These are phyloP conservation scores for Barnardius zonarius DNA, from an alignment of 2,113 vertebrate genomes.

Conservation along the genomic window DNA sequence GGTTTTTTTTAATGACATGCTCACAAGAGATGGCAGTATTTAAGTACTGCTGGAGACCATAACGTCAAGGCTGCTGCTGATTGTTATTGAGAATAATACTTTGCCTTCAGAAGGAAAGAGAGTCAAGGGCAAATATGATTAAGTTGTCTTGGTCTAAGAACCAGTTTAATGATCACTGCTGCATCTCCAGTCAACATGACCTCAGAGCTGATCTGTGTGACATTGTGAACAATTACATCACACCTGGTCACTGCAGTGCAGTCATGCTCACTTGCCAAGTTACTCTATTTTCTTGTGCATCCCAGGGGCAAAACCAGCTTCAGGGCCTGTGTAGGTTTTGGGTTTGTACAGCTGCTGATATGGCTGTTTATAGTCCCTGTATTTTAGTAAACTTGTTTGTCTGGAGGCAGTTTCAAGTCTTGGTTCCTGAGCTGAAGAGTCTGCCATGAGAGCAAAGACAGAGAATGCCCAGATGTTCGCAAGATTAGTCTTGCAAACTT, in stretches of 20 bases:
- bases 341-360: not conserved
- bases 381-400: not conserved
- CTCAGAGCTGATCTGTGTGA: not conserved
- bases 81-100: not conserved
- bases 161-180: not conserved
- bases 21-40: not conserved
- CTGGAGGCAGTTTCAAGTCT: not conserved
- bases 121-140: not conserved
- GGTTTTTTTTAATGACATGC: not conserved
- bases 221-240: not conserved
- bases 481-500: too few species aligned
- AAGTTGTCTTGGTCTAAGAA: not conserved
- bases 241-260: not conserved
- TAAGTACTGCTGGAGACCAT: not conserved
- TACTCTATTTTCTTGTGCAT: not conserved
- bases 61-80: not conserved
- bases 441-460: too few species aligned
- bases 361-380: not conserved
- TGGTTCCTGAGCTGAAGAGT: not conserved
- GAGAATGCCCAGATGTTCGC: too few species aligned
- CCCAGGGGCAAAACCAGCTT: not conserved
- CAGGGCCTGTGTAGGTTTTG: not conserved
- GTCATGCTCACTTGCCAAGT: not conserved
- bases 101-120: not conserved
- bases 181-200: not conserved